phyloP scores from a whole-genome alignment of 1,140 invertebrate species.

The Pygmarrhopalites habei region DNA sequence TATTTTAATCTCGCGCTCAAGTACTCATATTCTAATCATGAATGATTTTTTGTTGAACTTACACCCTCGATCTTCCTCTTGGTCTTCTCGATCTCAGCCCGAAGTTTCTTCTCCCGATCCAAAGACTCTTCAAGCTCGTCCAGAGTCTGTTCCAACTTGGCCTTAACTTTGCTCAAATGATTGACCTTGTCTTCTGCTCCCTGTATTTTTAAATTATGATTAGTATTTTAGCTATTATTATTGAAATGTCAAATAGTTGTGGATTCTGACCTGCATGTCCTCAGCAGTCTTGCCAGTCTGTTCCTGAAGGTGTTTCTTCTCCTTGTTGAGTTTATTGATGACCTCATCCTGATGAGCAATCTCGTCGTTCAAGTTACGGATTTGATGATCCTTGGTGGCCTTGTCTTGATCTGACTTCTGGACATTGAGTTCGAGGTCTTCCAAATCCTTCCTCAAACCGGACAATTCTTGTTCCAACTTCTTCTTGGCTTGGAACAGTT shows the following conservation, averaged over 20 bases:
- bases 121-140: constrained; percentile 96
- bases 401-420: constrained; percentile 43
- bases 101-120: constrained; percentile 97
- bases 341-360: constrained; percentile 94
- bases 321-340: constrained; percentile 98
- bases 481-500: constrained; percentile 40
- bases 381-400: constrained; percentile 97
- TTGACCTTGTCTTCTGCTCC: constrained; percentile 96
- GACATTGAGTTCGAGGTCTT: constrained; percentile 87
- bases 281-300: constrained; percentile 90
- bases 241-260: background rate
- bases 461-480: constrained; percentile 89
- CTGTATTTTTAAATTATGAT: background rate
- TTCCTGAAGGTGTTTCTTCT: constrained; percentile 96
- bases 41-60: no score
- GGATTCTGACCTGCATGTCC: constrained; percentile 57
- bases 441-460: constrained; percentile 92
- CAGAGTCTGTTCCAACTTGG: constrained; percentile 94
- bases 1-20: no score
- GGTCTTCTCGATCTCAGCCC: constrained; percentile 94
- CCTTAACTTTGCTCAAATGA: constrained; percentile 97
- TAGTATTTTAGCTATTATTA: background rate
- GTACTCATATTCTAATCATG: no score
- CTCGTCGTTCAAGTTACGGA: constrained; percentile 96
- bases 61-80: constrained; percentile 92